Base-by-base conservation (phyloP, 2,113 vertebrate genomes). In the Anser brachyrhynchus region DNA sequence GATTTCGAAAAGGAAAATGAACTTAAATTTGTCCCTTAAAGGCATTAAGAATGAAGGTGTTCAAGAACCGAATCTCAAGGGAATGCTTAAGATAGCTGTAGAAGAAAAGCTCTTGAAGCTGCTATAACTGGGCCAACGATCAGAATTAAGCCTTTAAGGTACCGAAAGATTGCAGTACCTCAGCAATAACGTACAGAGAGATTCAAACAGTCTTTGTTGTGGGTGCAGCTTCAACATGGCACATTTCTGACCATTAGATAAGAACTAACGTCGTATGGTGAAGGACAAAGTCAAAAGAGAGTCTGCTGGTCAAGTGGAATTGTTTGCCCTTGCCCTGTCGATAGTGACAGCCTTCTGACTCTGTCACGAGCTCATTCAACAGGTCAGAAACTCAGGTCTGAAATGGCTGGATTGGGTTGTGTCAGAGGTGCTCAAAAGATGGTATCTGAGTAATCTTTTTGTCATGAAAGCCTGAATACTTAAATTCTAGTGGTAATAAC, bases 221-320 rank as follows among this genome's bases (percentile, higher is more conserved):
- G 49, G 74, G 5, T 62, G 16, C 0, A 9, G 8, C 72, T 49
- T 73, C 26, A 81, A n/a, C 9, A 3, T 11, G 59, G n/a, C 79
- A 67, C 18, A 3, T 19, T 70, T 88, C 76, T 41, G 94, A 66
- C 46, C n/a, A 26, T 9, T 44, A 92, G 83, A 78, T 93, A 96
- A 95, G 92, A 91, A 22, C 28, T 54, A 84, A 78, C 0, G 0
- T 11, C 19, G 22, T 89, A n/a, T 62, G 59, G 28, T 88, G 69
- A 92, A 93, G 79, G 92, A 72, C 88, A 72, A 92, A 92, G 83
- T 74, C 46, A 89, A 88, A 85, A 64, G 11, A 65, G 70, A 74
- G 31, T 22, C 17, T 0, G 1, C 33, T 57, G 46, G 5, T 29
- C 9, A 46, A 70, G 33, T 35, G 28, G 26, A 51, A 37, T 21